Evolutionary conservation across 1,140 invertebrate genomes (phyloP).

Genomic region (Antheraea pernyi): DNA sequence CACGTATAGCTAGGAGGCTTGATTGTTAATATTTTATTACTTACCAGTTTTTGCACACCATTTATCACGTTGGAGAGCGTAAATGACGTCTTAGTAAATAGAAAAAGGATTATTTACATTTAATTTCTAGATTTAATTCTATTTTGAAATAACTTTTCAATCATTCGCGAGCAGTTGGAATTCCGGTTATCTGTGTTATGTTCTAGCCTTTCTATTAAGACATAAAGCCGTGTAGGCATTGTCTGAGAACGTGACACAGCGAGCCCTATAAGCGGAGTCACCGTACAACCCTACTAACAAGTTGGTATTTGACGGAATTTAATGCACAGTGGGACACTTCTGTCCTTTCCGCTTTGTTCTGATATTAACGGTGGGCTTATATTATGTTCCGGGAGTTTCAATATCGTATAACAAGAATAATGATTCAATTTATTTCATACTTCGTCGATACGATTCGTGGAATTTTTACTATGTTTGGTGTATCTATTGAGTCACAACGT

Average conservation of each 20-base stretch:
- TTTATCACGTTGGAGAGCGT: not conserved
- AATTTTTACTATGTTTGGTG: not conserved
- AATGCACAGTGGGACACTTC: slow-evolving; percentile 3
- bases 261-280: slow-evolving; percentile 43
- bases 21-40: slow-evolving; percentile 1
- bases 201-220: slow-evolving; percentile 39
- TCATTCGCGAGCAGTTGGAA: not conserved
- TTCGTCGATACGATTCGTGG: not conserved
- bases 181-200: slow-evolving; percentile 2
- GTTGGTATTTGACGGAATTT: slow-evolving; percentile 4
- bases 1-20: not conserved
- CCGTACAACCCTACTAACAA: slow-evolving; percentile 33
- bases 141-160: not conserved
- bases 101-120: not conserved
- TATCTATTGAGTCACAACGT: too few species aligned
- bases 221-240: slow-evolving; percentile 58
- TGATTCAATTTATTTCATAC: not conserved
- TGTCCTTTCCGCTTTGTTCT: slow-evolving; percentile 3
- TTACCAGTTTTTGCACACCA: not conserved
- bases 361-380: not conserved
- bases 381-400: not conserved
- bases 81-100: not conserved
- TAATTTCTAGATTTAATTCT: not conserved
- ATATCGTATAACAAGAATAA: not conserved
- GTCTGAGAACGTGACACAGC: slow-evolving; percentile 52